Evolutionary conservation across 2,113 vertebrate genomes (phyloP), one percentile per base, ranked within the genome.

Genomic region (Falcunculus frontatus): DNA sequence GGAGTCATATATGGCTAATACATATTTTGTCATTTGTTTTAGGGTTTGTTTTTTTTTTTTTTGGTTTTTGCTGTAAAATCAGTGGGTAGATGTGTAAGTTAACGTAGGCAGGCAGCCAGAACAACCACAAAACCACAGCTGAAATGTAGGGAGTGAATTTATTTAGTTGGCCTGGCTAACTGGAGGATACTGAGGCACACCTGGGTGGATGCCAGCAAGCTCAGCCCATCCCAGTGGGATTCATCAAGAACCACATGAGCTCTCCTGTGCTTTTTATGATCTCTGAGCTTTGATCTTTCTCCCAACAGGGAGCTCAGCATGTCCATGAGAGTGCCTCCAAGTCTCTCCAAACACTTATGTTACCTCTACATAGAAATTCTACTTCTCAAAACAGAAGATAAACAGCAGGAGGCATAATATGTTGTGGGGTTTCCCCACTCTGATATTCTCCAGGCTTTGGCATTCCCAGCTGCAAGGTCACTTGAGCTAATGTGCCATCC

Each of bases 11-110:
- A 23, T 42, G 10, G 12, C 3, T 65, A 62, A 23, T 26, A 13
- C 26, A 8, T 0, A 0, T 57, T 29, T 65, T 57, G 4, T 49
- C 1, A 3, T 18, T 86, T 59, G 3, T 63, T 77, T 11, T 46
- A 33, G 4, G 39, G 39, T 39, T 39, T 39, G 39, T 39, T 39
- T 39, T 39, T 9, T 9, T 39, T 39, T 74, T 86, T 94, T 35
- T 7, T 59, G 29, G 9, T 3, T 76, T 56, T 79, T 1, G 3
- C 32, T 37, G 56, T 30, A 32, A 20, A 80, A 53, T 33, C 44
- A 1, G 10, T 68, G 21, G 59, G 11, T 15, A 33, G 21, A 7
- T 37, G 23, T 39, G 23, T 46, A 18, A 53, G 22, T 60, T 69
- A 29, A 69, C 12, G 7, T 4, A 14, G 53, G 21, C 32, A 33